These are phyloP conservation scores for Galaxea fascicularis DNA, from an alignment of 92 coral and sea anemone species.

Conservation along the genomic window DNA sequence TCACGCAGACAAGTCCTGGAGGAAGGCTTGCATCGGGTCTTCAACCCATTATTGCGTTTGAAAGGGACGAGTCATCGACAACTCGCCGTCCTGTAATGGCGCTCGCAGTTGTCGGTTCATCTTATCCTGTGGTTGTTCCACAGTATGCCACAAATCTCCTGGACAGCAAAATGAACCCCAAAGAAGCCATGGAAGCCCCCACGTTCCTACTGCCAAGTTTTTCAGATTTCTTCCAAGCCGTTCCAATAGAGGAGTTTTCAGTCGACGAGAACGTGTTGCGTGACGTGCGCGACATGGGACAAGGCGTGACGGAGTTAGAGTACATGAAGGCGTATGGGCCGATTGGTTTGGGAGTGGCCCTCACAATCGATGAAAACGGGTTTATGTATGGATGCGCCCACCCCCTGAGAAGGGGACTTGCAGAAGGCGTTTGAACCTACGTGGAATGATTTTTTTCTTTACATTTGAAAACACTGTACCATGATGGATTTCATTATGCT, in stretches of 20 bases:
- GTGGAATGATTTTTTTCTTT: background rate
- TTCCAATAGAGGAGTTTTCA: constrained; percentile 79
- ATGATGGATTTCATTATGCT: no score
- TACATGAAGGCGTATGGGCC: constrained; percentile 57
- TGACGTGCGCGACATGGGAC: constrained; percentile 79
- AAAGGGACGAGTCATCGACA: constrained; percentile 2
- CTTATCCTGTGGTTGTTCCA: constrained; percentile 71
- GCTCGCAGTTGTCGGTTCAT: constrained; percentile 84
- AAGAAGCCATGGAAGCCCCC: constrained; percentile 84
- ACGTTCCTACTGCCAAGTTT: constrained; percentile 70
- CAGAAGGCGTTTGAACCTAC: constrained; percentile 74
- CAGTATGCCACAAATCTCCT: constrained; percentile 78
- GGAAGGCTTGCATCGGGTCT: constrained; percentile 77
- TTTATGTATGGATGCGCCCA: constrained; percentile 77
- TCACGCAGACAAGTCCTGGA: constrained; percentile 73
- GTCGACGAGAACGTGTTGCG: constrained; percentile 67
- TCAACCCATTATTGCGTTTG: constrained; percentile 77
- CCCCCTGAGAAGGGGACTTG: constrained; percentile 75
- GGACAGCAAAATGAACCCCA: constrained; percentile 80
- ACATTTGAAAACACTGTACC: background rate
- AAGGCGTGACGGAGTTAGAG: constrained; percentile 77
- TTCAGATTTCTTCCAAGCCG: constrained; percentile 73
- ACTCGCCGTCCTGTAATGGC: constrained; percentile 74
- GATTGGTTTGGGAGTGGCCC: constrained; percentile 83
- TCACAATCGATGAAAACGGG: constrained; percentile 74